Base-by-base conservation (phyloP, 2,113 vertebrate species). In the Ammodramus savannarum region DNA sequence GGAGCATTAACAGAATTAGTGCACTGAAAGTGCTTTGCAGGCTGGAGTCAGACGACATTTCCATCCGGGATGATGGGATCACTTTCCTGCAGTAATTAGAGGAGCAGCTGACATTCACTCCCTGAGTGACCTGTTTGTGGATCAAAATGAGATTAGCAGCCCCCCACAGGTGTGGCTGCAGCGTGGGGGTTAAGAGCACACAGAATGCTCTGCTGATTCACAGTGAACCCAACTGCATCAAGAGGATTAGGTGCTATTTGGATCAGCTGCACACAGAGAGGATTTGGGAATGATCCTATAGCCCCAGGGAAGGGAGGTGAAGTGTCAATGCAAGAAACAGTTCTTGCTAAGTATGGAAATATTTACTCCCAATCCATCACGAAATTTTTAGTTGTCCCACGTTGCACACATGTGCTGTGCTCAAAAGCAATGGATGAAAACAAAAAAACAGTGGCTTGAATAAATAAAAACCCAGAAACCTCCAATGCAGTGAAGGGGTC, bases 1-100 rank as follows among this genome's bases (percentile, higher is more conserved):
- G 92, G 90, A 93, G 91, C 86, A 81, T 67, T 95, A 94, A 95
- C 48, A 84, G 89, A 95, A 96, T 96, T 95, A 97, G 92, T 26
- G 61, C n/a, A 2, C 39, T 75, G 73, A 78, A 93, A 93, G 83
- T 77, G 57, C 92, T 93, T 78, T 86, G 84, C 15, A 87, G 84
- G 77, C 76, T 93, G 65, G 76, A 86, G 80, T 84, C 61, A 25
- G 76, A 49, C 61, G 76, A 49, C 61, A 81, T 93, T 89, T 95
- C 74, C 69, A 93, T 79, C 77, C 5, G 0, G 93, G 80, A 72
- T 89, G 91, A 95, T 34, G 86, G 77, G 92, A 95, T 95, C 92
- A 41, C 92, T 97, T 95, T 90, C 90, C 90, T 68, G 22, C 65
- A 78, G 76, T 75, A 94, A 97, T 97, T 96, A 92, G 92, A 23